phyloP scores from a whole-genome alignment of 2,797 vertebrate genomes.

The Arctocebus calabarensis region DNA sequence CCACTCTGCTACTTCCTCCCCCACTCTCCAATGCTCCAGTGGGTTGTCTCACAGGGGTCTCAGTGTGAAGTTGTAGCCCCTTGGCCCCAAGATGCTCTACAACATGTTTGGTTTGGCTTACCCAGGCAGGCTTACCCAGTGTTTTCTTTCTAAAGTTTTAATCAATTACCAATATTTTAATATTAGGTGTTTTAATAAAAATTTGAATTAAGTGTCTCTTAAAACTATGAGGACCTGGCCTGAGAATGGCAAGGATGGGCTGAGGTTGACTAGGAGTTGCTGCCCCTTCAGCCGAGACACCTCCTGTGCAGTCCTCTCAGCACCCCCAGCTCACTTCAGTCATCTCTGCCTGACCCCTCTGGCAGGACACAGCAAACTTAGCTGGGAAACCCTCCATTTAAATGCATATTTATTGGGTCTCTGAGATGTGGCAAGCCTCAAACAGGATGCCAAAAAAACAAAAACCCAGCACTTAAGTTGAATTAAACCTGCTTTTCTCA shows the following conservation, averaged over 20 bases:
- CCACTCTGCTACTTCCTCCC: too few relatives aligned
- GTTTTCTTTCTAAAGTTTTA: background rate
- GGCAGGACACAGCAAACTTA: accelerated
- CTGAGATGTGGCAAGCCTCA: background rate
- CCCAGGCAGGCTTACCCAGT: accelerated
- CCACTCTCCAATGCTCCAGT: too few relatives aligned
- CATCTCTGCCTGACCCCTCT: background rate
- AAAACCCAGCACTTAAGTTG: background rate
- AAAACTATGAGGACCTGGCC: background rate
- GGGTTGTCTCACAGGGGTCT: too few relatives aligned
- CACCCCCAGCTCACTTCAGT: background rate
- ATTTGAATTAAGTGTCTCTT: background rate
- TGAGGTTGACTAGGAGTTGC: too few relatives aligned
- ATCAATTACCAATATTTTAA: background rate
- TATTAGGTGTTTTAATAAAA: background rate
- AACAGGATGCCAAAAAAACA: background rate
- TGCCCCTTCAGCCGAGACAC: background rate
- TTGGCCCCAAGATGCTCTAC: background rate
- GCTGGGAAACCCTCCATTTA: background rate
- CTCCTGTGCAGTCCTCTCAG: background rate
- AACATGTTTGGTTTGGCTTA: background rate
- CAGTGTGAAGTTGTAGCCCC: background rate
- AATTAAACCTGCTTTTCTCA: slow-evolving; percentile 52
- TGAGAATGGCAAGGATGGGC: background rate
- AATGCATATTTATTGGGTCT: background rate